Evolutionary conservation across 2,888 invertebrate genomes (phyloP).

Genomic region (Apeira syringaria): DNA sequence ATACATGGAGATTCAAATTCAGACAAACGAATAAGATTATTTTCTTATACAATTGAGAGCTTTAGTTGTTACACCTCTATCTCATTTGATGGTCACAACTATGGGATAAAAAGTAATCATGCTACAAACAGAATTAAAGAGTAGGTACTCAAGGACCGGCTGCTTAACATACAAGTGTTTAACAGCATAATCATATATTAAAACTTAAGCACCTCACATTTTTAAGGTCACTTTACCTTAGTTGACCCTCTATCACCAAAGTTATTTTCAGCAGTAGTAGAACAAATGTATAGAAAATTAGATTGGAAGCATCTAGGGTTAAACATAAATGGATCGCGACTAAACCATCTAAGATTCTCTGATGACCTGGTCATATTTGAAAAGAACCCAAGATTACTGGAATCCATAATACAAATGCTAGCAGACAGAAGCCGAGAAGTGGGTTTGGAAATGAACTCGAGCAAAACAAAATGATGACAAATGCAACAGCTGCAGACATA

Average conservation of each 20-base stretch:
- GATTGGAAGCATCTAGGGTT: not conserved
- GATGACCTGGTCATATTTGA: constrained; percentile 20
- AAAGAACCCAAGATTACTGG: constrained; percentile 3
- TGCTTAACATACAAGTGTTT: too few species aligned
- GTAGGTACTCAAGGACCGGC: too few species aligned
- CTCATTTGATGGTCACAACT: too few species aligned
- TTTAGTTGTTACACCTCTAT: too few species aligned
- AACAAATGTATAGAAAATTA: not conserved
- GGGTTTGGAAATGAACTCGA: constrained; percentile 12
- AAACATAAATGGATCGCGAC: not conserved
- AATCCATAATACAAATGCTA: constrained; percentile 13
- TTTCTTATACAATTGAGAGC: too few species aligned
- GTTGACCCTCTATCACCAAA: not conserved
- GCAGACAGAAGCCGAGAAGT: constrained; percentile 4
- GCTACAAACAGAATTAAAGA: too few species aligned
- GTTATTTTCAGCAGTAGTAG: not conserved
- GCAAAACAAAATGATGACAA: constrained; percentile 22
- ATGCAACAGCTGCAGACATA: not conserved
- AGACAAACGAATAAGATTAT: too few species aligned
- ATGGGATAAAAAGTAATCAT: too few species aligned
- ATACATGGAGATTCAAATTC: too few species aligned
- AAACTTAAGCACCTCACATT: too few species aligned
- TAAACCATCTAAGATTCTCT: not conserved
- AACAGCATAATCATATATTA: too few species aligned
- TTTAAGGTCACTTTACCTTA: too few species aligned